These are phyloP conservation scores for Blastobasis lacticolella DNA, from an alignment of 2,888 invertebrate genomes.

Conservation along the genomic window DNA sequence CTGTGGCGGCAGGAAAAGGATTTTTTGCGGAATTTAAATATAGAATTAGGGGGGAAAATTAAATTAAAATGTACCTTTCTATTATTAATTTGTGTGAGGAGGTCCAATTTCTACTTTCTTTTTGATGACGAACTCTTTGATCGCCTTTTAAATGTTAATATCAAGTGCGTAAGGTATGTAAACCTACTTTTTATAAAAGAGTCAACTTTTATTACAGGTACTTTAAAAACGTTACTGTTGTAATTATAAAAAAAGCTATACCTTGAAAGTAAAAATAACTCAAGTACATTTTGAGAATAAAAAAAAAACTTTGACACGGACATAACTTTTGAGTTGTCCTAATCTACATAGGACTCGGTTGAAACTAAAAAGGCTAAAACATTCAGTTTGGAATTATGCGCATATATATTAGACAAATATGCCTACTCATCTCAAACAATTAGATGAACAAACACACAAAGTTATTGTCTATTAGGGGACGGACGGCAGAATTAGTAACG, in stretches of 20 bases:
- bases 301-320: too few species aligned
- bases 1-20: slow-evolving; percentile 23
- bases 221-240: too few species aligned
- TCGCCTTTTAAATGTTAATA: too few species aligned
- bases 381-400: slow-evolving; percentile 35
- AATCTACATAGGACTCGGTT: slow-evolving; percentile 19
- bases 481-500: slow-evolving; percentile 10
- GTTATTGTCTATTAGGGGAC: slow-evolving; percentile 16
- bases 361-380: slow-evolving; percentile 17
- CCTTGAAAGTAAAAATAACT: too few species aligned
- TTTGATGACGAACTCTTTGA: too few species aligned
- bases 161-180: too few species aligned
- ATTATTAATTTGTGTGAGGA: background rate
- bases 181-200: too few species aligned
- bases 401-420: slow-evolving; percentile 42
- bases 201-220: too few species aligned
- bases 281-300: too few species aligned
- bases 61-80: slow-evolving; percentile 23
- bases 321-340: slow-evolving; percentile 19
- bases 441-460: slow-evolving; percentile 35
- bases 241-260: too few species aligned
- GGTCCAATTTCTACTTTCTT: too few species aligned
- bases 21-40: slow-evolving; percentile 27
- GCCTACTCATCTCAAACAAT: slow-evolving; percentile 57
- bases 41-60: slow-evolving; percentile 18